Base-by-base conservation (phyloP, 1,140 invertebrate species). In the Cherax quadricarinatus region DNA sequence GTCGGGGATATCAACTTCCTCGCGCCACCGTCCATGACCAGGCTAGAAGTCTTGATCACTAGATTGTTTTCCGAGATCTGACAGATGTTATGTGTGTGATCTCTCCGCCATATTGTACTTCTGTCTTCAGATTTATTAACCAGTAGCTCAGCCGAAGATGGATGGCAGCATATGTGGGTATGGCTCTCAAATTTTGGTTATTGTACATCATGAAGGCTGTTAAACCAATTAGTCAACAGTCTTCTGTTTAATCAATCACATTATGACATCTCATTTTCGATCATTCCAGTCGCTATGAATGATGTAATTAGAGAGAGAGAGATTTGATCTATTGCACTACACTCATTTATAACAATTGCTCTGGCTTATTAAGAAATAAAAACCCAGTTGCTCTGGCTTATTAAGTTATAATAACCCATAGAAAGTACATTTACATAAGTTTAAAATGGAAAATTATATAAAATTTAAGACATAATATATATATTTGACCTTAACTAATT, bases 371-470 rank as follows among this genome's bases (percentile, higher is more conserved):
- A 70, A 70, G 66, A 70, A 12, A 70, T 70, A 70, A 70, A 6
- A 60, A 60, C 57, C 30, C 12, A 30, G 30, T 30, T 30, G 1
- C 9, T 30, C 30, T 24, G 70, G n/a, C 70, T 75, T 18, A 66
- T 41, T 41, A 41, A 41, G 30, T 41, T 41, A 41, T 41, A 57
- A 57, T 57, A 9, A 57, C 53, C 53, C 70, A 75, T 6, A 75
- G n/a, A 75, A 75, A 75, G 16, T 75, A 6, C 70, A 75, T 75
- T 75, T 75, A 75, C 70, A 75, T 30, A 75, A 75, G 24, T 16
- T 30, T 9, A 18, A 75, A 75, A n/a, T 21, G 70, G 24, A 75
- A 30, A 75, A 75, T 75, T 30, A 24, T 12, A 30, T 75, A n/a
- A 75, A 5, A 75, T 12, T 24, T 75, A 30, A 30, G 70, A 75